A percentile compares a stretch with the other conserved stretches of the same genome.
phyloP scores from a whole-genome alignment of 2,113 vertebrate genomes.

The Mustela lutreola region DNA sequence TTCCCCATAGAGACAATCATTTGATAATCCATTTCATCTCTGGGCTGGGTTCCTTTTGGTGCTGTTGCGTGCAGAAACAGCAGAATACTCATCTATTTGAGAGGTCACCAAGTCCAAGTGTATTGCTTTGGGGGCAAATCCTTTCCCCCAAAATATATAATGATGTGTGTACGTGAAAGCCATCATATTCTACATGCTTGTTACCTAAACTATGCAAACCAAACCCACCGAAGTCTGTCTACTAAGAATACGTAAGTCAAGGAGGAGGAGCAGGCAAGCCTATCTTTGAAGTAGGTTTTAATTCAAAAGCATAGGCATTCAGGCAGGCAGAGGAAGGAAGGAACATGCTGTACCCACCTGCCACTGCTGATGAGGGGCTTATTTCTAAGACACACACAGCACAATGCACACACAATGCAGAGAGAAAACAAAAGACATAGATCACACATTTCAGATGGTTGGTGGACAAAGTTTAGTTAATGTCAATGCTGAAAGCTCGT shows the following conservation, averaged over 20 bases:
- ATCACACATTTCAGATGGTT: conserved; percentile 86
- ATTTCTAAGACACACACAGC: conserved; percentile 88
- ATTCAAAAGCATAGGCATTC: conserved; percentile 70
- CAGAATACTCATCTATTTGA: not conserved
- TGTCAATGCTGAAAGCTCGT: conserved; percentile 65
- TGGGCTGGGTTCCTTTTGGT: not conserved
- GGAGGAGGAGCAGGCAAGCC: conserved; percentile 67
- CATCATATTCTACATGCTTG: not conserved
- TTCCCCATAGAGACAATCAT: not conserved
- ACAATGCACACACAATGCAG: conserved; percentile 84
- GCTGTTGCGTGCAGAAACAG: not conserved
- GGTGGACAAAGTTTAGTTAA: conserved; percentile 75
- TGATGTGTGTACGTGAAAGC: not conserved
- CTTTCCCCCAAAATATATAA: not conserved
- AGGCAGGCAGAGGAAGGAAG: conserved; percentile 84
- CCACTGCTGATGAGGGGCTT: conserved; percentile 84
- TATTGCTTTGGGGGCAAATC: not conserved
- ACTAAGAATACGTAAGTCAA: not conserved
- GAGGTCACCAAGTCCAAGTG: not conserved
- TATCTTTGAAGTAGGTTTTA: conserved; percentile 57
- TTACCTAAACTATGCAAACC: not conserved
- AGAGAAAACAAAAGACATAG: conserved; percentile 84
- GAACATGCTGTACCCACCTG: conserved; percentile 86
- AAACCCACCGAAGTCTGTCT: not conserved
- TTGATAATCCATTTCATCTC: not conserved